Evolutionary conservation across 2,113 vertebrate species (phyloP).

Genomic region (Struthio camelus): DNA sequence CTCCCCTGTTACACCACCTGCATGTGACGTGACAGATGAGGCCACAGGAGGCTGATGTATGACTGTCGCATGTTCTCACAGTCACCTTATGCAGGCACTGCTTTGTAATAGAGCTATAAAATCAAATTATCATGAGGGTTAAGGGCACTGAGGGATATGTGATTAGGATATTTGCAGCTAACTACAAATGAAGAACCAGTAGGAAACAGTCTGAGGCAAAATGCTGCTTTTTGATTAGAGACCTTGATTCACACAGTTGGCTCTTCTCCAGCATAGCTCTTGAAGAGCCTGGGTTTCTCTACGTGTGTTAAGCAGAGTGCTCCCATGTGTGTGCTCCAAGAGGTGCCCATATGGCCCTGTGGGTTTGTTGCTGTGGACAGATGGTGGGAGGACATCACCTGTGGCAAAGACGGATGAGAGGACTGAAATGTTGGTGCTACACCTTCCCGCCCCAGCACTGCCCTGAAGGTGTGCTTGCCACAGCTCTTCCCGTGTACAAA

Average conservation of each 20-base stretch:
- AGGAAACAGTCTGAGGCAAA: background rate
- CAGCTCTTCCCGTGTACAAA: background rate
- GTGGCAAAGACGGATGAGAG: background rate
- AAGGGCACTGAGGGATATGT: background rate
- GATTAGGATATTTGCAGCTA: background rate
- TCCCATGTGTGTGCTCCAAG: background rate
- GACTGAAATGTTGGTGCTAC: background rate
- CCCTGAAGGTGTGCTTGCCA: background rate
- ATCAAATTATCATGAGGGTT: background rate
- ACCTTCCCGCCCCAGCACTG: accelerated
- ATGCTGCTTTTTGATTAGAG: background rate
- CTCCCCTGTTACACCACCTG: background rate
- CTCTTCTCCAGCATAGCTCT: background rate
- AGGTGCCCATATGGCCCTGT: accelerated
- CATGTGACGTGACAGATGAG: background rate
- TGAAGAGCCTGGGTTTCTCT: background rate
- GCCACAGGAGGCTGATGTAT: background rate
- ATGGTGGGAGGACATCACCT: background rate
- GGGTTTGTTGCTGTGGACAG: accelerated
- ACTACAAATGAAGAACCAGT: background rate
- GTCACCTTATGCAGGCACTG: background rate
- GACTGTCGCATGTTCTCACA: background rate
- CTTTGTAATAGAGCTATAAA: background rate
- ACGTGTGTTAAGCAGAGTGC: background rate
- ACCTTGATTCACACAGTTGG: background rate